Base-by-base conservation (phyloP, 2,888 invertebrate genomes). In the Lathronympha strigana region DNA sequence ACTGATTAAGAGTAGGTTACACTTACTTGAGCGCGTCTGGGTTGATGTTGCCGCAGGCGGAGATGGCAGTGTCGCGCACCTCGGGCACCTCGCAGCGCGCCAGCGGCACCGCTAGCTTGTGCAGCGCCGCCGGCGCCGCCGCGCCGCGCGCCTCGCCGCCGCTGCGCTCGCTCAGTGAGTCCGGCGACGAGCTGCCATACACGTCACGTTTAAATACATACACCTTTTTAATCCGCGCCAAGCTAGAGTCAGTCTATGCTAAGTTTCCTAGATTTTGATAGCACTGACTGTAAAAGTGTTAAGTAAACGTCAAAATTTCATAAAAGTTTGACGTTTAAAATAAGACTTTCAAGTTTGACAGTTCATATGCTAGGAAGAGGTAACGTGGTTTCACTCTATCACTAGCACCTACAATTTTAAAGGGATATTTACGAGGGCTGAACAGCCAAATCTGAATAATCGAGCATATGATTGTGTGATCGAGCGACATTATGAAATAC, bases 11-110 rank as follows among this genome's bases (percentile, higher is more conserved):
- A n/a, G n/a, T n/a, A n/a, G n/a, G n/a, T n/a, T n/a, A n/a, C 23
- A 11, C 36, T 93, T 91, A 98, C 98, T 98, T 98, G 68, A 99
- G 94, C 8, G 98, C 98, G 73, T 97, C 96, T 17, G 98, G 96
- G 87, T 99, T 99, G 79, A 98, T 97, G 91, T 98, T 97, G 58
- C 99, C 99, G 69, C 99, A 94, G 1, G 99, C 99, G 73, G 96
- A 94, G 13, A 99, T 97, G 5, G 98, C 98, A 0, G 98, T 96
- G 88, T 99, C 99, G 67, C 99, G 92, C 69, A 99, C 97, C 83
- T 99, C 99, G 1, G 95, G 94, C 61, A 96, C 96, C 87, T 99
- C 99, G 88, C 98, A 98, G 61, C 98, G 94, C 61, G 99, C 93
- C 72, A 99, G 93, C 8, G 98, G 98, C 66, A 98, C 97, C 11